These are phyloP conservation scores for Oligia latruncula DNA, from an alignment of 2,888 invertebrate genomes.

Conservation along the genomic window DNA sequence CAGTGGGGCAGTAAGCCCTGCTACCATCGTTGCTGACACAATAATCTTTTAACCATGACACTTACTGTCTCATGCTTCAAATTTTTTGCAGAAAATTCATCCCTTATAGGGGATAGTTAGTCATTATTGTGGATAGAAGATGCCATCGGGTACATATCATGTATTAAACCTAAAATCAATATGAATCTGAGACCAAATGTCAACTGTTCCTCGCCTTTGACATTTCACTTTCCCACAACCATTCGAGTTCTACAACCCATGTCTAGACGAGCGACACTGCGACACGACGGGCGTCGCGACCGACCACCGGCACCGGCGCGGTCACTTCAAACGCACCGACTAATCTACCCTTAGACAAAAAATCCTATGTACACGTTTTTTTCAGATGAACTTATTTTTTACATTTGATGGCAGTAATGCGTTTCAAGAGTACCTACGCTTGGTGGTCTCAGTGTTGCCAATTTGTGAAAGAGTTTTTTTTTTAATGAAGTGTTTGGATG, in stretches of 20 bases:
- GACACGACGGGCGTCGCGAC: slow-evolving; percentile 60
- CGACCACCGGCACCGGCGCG: slow-evolving; percentile 69
- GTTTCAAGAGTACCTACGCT: slow-evolving; percentile 61
- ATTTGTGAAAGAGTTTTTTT: slow-evolving; percentile 47
- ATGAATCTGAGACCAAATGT: too few species aligned
- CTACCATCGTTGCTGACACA: too few species aligned
- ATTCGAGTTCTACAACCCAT: slow-evolving; percentile 38
- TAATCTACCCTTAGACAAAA: slow-evolving; percentile 39
- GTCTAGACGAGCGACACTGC: slow-evolving; percentile 59
- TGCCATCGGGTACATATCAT: too few species aligned
- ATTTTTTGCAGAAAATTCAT: too few species aligned
- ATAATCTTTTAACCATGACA: too few species aligned
- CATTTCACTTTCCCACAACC: slow-evolving; percentile 55
- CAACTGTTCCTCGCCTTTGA: background rate
- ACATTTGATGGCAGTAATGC: slow-evolving; percentile 52
- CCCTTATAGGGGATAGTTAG: too few species aligned
- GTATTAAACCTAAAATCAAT: too few species aligned
- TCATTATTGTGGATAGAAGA: too few species aligned
- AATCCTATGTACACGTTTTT: slow-evolving; percentile 31
- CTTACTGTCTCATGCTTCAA: too few species aligned
- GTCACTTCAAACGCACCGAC: slow-evolving; percentile 69
- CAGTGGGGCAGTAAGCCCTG: too few species aligned
- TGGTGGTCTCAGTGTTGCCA: slow-evolving; percentile 68
- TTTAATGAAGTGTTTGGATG: slow-evolving; percentile 3
- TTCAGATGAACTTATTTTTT: slow-evolving; percentile 30